Conservation (phyloP, 2,113 vertebrate species). For the Boleophthalmus pectinirostris region DNA sequence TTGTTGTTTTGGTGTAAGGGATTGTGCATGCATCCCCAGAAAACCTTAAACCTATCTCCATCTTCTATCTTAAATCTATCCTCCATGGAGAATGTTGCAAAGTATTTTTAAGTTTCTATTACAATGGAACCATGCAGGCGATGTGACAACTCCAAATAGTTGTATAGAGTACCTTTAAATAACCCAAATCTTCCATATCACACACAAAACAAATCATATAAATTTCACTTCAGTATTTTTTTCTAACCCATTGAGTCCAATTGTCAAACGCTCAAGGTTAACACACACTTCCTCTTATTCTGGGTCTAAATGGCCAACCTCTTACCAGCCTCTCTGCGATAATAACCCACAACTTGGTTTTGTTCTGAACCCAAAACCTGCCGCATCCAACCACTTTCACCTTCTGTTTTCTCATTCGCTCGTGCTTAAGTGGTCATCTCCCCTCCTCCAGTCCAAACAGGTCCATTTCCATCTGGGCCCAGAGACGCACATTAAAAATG, state of each 20-base stretch:
- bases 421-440: constrained; percentile 35
- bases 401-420: constrained; percentile 48
- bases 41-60: too few relatives aligned
- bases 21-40: too few relatives aligned
- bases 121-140: too few relatives aligned
- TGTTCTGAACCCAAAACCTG: constrained; percentile 37
- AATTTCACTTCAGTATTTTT: neutral
- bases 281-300: constrained; percentile 6
- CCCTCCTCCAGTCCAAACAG: constrained; percentile 44
- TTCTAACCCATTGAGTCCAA: neutral
- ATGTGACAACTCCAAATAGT: too few relatives aligned
- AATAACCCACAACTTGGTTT: constrained; percentile 41
- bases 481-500: constrained; percentile 55
- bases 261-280: neutral
- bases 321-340: constrained; percentile 28
- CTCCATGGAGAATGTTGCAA: too few relatives aligned
- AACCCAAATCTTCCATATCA: too few relatives aligned
- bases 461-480: constrained; percentile 53
- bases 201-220: neutral
- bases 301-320: constrained; percentile 22
- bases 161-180: too few relatives aligned
- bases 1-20: too few relatives aligned
- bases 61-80: too few relatives aligned
- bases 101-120: too few relatives aligned
- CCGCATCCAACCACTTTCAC: constrained; percentile 46